phyloP scores from a whole-genome alignment of 2,797 vertebrate species.

The Macroramphosus scolopax region DNA sequence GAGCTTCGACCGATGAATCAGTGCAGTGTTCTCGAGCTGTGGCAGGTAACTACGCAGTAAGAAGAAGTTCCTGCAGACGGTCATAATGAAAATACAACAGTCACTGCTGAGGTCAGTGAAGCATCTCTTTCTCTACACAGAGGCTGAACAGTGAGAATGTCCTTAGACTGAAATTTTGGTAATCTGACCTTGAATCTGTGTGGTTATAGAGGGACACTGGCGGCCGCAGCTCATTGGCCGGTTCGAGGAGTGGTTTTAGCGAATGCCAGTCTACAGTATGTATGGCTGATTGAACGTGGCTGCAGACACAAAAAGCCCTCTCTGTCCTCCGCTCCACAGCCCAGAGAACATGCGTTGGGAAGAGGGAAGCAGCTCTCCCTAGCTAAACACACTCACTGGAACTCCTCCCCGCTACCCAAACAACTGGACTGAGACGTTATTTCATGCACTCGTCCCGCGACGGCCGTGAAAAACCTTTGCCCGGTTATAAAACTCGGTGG shows the following conservation, averaged over 20 bases:
- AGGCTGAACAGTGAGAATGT: neutral
- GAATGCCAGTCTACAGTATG: conserved; percentile 48
- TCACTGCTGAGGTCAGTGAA: conserved; percentile 1
- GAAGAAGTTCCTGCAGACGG: too few relatives aligned
- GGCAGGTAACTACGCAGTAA: too few relatives aligned
- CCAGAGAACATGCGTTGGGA: conserved; percentile 59
- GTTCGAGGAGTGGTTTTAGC: conserved; percentile 21
- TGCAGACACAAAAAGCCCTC: conserved; percentile 55
- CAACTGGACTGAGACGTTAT: conserved; percentile 37
- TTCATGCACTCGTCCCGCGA: conserved; percentile 6
- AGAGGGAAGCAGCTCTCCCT: conserved; percentile 45
- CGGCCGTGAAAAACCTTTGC: too few relatives aligned
- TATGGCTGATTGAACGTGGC: conserved; percentile 54
- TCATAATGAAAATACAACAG: conserved; percentile 1
- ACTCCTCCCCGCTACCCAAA: conserved; percentile 60
- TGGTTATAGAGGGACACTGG: conserved; percentile 33
- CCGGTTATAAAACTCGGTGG: too few relatives aligned
- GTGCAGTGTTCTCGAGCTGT: neutral
- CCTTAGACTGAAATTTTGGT: conserved; percentile 14
- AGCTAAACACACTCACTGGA: conserved; percentile 54
- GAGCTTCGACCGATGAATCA: too few relatives aligned
- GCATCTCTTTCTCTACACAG: conserved; percentile 5
- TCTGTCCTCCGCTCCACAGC: conserved; percentile 49
- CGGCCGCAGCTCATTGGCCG: conserved; percentile 33
- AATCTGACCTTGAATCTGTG: conserved; percentile 28